phyloP scores from a whole-genome alignment of 2,888 invertebrate genomes.

The Nomada goodeniana region DNA sequence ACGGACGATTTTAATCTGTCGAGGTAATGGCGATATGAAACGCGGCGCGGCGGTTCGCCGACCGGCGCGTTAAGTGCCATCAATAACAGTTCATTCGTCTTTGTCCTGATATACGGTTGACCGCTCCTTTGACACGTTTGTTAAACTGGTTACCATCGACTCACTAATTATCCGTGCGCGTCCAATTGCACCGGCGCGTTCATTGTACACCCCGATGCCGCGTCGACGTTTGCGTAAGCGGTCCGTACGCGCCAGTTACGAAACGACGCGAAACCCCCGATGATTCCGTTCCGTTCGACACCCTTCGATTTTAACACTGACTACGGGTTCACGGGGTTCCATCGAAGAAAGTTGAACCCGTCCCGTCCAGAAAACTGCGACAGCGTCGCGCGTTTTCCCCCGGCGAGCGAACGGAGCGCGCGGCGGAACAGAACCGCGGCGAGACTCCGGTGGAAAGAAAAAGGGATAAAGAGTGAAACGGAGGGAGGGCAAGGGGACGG shows the following conservation, averaged over 20 bases:
- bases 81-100: slow-evolving; percentile 59
- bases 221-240: slow-evolving; percentile 7
- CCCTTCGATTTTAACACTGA: too few species aligned
- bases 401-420: not conserved
- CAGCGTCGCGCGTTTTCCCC: too few species aligned
- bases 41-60: slow-evolving; percentile 19
- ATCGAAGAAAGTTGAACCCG: too few species aligned
- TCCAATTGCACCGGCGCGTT: slow-evolving; percentile 47
- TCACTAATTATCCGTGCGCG: slow-evolving; percentile 58
- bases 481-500: not conserved
- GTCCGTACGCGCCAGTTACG: slow-evolving; percentile 7
- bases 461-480: not conserved
- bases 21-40: slow-evolving; percentile 20
- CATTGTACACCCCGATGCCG: slow-evolving; percentile 9
- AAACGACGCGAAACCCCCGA: not conserved
- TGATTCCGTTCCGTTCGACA: too few species aligned
- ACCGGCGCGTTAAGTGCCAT: slow-evolving; percentile 48
- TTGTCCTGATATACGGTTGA: slow-evolving; percentile 67
- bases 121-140: slow-evolving; percentile 69
- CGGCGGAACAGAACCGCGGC: too few species aligned
- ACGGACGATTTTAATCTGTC: slow-evolving; percentile 43
- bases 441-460: too few species aligned
- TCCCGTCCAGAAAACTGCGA: too few species aligned
- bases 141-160: slow-evolving; percentile 62
- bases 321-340: too few species aligned